Conservation (phyloP, 1,140 invertebrate species). For the Cydia pomonella region DNA sequence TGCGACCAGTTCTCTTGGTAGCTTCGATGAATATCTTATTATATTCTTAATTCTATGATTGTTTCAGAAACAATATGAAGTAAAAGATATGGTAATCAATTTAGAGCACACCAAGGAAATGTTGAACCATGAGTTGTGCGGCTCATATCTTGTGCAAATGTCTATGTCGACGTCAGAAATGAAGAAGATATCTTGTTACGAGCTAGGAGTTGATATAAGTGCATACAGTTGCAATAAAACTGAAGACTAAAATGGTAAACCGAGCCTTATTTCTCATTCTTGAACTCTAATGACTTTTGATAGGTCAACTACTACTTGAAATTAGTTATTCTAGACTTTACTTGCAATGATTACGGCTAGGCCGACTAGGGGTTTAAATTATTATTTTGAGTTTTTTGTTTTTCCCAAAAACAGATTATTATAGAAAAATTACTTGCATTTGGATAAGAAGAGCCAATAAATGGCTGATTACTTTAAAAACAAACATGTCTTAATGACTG, state of each 20-base stretch:
- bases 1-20: neutral
- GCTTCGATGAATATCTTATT: neutral
- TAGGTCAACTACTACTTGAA: no score
- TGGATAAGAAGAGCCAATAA: no score
- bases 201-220: neutral
- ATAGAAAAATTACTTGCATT: no score
- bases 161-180: neutral
- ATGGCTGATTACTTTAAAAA: no score
- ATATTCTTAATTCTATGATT: neutral
- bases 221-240: neutral
- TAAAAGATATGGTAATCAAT: conserved; percentile 37
- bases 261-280: neutral
- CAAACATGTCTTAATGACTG: no score
- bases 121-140: conserved; percentile 43
- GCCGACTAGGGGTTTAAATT: no score
- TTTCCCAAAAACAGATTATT: no score
- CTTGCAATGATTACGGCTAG: no score
- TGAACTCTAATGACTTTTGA: no score
- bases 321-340: no score
- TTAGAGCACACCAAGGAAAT: conserved; percentile 33
- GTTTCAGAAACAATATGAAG: conserved; percentile 38
- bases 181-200: neutral
- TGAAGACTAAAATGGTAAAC: neutral
- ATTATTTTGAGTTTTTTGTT: no score
- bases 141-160: neutral